Base-by-base conservation (phyloP, 2,113 vertebrate genomes). In the Neodontobutis hainanensis region DNA sequence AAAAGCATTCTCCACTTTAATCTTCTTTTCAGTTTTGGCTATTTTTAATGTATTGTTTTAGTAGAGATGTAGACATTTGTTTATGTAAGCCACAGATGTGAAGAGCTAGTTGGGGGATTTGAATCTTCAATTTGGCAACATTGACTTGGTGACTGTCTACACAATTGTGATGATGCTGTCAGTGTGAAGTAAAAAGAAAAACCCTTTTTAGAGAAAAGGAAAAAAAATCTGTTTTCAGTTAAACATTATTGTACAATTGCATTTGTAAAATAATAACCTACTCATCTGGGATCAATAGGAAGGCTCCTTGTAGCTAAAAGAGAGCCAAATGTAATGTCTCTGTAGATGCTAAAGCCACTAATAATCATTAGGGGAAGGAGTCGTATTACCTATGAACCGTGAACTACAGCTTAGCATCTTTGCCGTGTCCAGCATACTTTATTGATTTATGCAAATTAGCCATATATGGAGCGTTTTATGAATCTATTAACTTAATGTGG, bases 181-280 rank as follows among this genome's bases (percentile, higher is more conserved):
- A 67, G 19, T 36, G 11, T 62, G 8, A 11, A 64, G 11, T 42
- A 9, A 47, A 42, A 45, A 52, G 14, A 15, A 77, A 79, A 60
- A 65, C 12, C 35, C 6, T 68, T 83, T 75, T 75, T n/a, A n/a
- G n/a, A 43, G 58, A 70, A 65, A 19, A 67, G 12, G 44, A 48
- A 53, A 9, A 9, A 55, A 4, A 64, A 59, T 75, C 69, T 81
- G 58, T 79, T 51, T 77, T 50, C 48, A 58, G 46, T 84, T 87
- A 52, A 43, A 35, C 35, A 27, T 51, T 27, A 68, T 75, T 76
- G 65, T 78, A 52, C 61, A 45, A 44, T 27, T 62, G 40, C 36
- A 73, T 81, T 81, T 83, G 57, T 72, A 55, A 78, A 75, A 83
- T 67, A 84, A 82, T 80, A 65, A 51, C 15, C 80, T 53, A 57